phyloP scores from a whole-genome alignment of 2,113 vertebrate genomes.

The Trichechus manatus region DNA sequence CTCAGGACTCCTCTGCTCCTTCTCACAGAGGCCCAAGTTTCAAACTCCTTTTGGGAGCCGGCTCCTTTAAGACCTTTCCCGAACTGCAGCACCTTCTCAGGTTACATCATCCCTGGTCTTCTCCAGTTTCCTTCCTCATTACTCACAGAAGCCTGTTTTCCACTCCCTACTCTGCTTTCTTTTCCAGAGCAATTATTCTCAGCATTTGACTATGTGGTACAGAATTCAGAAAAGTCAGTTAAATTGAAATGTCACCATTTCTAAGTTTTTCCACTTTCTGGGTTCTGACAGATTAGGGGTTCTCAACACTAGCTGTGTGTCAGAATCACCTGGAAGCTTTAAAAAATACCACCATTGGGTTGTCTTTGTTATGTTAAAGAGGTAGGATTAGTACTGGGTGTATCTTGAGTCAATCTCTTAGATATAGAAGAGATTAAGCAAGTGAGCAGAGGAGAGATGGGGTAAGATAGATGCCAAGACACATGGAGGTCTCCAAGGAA shows the following conservation, averaged over 20 bases:
- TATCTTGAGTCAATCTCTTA: too few species aligned
- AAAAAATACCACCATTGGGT: not conserved
- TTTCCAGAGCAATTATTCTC: constrained; percentile 59
- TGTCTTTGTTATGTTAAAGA: too few species aligned
- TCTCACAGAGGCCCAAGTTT: not conserved
- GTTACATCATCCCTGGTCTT: constrained; percentile 23
- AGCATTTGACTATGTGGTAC: not conserved
- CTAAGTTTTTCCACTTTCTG: constrained; percentile 15
- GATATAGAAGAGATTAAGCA: too few species aligned
- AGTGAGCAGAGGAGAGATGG: too few species aligned
- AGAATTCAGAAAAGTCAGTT: constrained; percentile 12
- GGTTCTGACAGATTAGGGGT: not conserved
- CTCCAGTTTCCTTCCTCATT: constrained; percentile 61
- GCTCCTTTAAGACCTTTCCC: constrained; percentile 45
- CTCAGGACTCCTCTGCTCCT: not conserved
- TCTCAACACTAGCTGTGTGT: not conserved
- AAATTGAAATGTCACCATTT: not conserved
- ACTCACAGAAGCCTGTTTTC: constrained; percentile 54
- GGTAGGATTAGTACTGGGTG: too few species aligned
- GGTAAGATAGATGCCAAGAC: too few species aligned
- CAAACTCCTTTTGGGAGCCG: not conserved
- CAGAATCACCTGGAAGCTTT: not conserved
- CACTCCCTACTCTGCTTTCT: constrained; percentile 25
- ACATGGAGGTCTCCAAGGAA: too few species aligned
- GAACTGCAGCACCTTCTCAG: not conserved